Evolutionary conservation across 2,113 vertebrate species (phyloP), one percentile per base, ranked within the genome.

Genomic region (Xenotilapia longispinis): DNA sequence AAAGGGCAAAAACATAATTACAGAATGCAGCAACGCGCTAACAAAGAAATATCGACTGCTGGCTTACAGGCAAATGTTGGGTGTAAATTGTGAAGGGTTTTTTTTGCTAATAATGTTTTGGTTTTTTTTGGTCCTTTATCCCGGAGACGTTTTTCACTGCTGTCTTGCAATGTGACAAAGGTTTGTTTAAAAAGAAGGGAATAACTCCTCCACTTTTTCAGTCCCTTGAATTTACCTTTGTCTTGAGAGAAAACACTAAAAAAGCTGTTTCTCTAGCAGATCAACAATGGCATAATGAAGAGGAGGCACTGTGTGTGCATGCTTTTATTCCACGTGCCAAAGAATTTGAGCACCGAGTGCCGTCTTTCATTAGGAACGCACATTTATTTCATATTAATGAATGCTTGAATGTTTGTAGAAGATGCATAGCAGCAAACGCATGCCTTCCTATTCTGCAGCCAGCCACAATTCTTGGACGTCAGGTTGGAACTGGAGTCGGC

Each of bases 1-100:
- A 94, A 94, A 95, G 90, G 91, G 90, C 89, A 93, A 88, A 94
- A 89, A 87, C 81, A 87, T 95, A 91, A 94, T 95, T 93, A 93
- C 87, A 93, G 88, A 93, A 89, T 88, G 89, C 90, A 78, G 86
- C 84, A 90, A 91, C 91, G 89, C 45, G 12, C 88, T 89, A 91
- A 95, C 92, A 93, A 91, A 94, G 92, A 95, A 91, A 93, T 92
- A 94, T 94, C 4, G 91, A 93, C 84, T 91, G 57, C 6, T 78
- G 84, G 68, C 84, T 90, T 90, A 28, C 80, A 80, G 88, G 75
- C 28, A 81, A 88, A 81, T 87, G 57, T 47, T 81, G 36, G n/a
- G 51, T 81, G 82, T 83, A 81, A 90, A 87, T 54, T 78, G 81
- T 70, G 80, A 60, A 73, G 51, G 31, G 4, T 2, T 31, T 87